Evolutionary conservation across 2,888 invertebrate genomes (phyloP).

Genomic region (Monoplex corrugatus): DNA sequence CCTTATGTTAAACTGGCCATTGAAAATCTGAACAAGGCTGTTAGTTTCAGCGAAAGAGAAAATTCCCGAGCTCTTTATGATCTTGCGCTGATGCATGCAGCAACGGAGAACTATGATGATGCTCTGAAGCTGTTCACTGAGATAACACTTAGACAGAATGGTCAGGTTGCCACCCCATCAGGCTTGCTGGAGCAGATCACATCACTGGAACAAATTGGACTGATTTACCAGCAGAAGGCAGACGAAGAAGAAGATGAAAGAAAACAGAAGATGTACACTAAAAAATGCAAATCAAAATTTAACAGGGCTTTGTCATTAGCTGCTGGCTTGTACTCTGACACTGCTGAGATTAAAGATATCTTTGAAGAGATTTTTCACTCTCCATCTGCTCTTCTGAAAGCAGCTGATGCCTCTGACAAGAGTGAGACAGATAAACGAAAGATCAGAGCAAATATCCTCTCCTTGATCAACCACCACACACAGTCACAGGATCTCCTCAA

Average conservation of each 20-base stretch:
- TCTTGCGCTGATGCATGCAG: slow-evolving; percentile 13
- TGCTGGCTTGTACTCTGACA: background rate
- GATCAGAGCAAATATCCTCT: background rate
- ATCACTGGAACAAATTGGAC: slow-evolving; percentile 23
- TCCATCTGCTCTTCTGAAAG: slow-evolving; percentile 3
- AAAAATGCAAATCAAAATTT: background rate
- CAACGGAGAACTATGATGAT: background rate
- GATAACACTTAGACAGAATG: background rate
- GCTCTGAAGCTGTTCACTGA: background rate
- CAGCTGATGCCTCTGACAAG: background rate
- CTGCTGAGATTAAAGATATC: background rate
- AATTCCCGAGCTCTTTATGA: slow-evolving; percentile 35
- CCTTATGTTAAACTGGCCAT: background rate
- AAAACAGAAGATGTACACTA: too few species aligned
- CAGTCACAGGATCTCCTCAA: background rate
- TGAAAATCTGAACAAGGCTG: background rate
- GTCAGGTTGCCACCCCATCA: background rate
- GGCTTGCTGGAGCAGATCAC: background rate
- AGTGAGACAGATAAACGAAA: background rate
- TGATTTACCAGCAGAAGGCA: slow-evolving; percentile 20
- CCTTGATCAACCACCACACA: background rate
- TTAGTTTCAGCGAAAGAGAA: slow-evolving; percentile 5
- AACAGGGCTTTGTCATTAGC: background rate
- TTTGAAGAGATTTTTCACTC: slow-evolving; percentile 20
- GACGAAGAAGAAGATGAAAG: background rate